Evolutionary conservation across 2,888 invertebrate genomes (phyloP).

Genomic region (Leptothorax acervorum): DNA sequence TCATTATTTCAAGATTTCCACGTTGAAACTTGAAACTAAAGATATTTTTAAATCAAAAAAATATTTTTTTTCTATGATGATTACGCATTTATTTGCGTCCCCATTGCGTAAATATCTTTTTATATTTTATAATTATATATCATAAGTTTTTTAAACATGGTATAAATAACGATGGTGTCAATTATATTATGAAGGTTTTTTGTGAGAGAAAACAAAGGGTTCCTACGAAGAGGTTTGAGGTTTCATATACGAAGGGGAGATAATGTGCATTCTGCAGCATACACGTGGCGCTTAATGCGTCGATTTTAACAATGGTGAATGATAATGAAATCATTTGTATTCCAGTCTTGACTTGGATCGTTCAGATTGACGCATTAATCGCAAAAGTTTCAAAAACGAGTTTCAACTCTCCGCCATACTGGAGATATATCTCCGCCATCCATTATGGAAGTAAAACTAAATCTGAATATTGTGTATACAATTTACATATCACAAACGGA

Average conservation of each 20-base stretch:
- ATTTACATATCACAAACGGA: no score
- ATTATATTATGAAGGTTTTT: background rate
- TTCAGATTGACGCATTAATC: slow-evolving; percentile 28
- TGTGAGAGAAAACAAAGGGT: background rate
- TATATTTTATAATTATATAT: background rate
- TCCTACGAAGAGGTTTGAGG: background rate
- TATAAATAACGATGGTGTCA: background rate
- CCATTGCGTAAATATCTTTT: background rate
- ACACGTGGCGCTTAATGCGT: slow-evolving; percentile 32
- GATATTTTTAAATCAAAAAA: no score
- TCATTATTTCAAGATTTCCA: no score
- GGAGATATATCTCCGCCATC: no score
- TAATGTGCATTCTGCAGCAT: slow-evolving; percentile 30
- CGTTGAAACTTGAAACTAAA: no score
- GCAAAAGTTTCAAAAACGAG: background rate
- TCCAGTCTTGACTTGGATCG: slow-evolving; percentile 9
- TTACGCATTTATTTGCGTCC: background rate
- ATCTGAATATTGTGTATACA: background rate
- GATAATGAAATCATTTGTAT: slow-evolving; percentile 37
- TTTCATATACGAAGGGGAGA: background rate
- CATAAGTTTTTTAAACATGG: background rate
- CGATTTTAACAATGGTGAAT: slow-evolving; percentile 28
- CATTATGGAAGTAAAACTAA: background rate
- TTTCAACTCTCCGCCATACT: background rate
- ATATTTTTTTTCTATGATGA: background rate